These are phyloP conservation scores for Paratilapia polleni DNA, from an alignment of 2,113 vertebrate species.

Conservation along the genomic window DNA sequence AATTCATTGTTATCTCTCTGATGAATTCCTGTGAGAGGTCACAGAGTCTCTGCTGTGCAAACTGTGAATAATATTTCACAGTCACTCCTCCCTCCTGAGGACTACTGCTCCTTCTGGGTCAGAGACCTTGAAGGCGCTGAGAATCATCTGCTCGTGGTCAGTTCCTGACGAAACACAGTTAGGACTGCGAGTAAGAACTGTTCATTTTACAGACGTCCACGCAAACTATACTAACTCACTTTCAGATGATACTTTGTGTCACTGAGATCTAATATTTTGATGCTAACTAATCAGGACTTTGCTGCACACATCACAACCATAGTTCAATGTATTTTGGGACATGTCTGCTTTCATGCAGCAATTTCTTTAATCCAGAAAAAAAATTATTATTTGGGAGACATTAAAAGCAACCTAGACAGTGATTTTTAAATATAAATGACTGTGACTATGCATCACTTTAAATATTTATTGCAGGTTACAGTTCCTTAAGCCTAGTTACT, in stretches of 20 bases:
- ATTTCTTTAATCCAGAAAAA: background rate
- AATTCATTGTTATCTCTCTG: conserved; percentile 24
- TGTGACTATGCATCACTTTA: background rate
- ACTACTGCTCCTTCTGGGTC: conserved; percentile 39
- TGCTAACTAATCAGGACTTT: background rate
- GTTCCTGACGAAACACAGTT: conserved; percentile 40
- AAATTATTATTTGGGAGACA: background rate
- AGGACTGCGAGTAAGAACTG: background rate
- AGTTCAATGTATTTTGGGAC: background rate
- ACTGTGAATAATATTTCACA: conserved; percentile 4
- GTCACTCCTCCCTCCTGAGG: background rate
- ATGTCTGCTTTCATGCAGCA: background rate
- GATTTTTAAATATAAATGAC: conserved; percentile 4
- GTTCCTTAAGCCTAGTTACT: background rate
- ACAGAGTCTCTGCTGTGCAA: conserved; percentile 1
- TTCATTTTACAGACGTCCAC: background rate
- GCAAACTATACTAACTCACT: background rate
- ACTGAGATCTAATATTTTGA: background rate
- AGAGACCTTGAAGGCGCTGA: conserved; percentile 37
- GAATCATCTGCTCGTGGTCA: conserved; percentile 18
- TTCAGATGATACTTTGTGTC: background rate
- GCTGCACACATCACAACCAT: background rate
- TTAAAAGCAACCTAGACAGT: background rate
- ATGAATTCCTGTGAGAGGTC: conserved; percentile 13
- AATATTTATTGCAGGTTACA: background rate